Percentiles rank a stretch among this genome's conserved stretches.
phyloP scores from a whole-genome alignment of 92 coral and sea anemone species.

The Palythoa grandis region DNA sequence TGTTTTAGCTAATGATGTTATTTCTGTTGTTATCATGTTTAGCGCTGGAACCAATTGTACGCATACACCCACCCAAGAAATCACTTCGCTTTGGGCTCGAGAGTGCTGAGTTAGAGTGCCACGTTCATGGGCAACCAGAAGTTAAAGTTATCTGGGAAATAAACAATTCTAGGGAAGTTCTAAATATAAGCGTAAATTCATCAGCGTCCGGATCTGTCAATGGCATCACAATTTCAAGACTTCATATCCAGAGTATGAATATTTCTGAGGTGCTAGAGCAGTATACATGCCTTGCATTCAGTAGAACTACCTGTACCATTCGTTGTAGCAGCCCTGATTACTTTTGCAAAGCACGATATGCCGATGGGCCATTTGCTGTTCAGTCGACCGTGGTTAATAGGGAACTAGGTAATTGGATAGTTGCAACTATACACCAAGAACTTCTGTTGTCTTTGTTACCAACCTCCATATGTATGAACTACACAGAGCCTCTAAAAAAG shows the following conservation, averaged over 20 bases:
- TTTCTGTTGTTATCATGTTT: neutral
- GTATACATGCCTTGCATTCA: neutral
- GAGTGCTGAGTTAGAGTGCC: slow-evolving; percentile 1
- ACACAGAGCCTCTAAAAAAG: no score
- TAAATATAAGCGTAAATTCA: neutral
- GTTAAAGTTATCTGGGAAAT: slow-evolving; percentile 11
- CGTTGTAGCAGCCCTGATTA: neutral
- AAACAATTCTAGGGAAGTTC: neutral
- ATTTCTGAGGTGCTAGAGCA: neutral
- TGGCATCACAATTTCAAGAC: neutral
- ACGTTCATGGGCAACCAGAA: slow-evolving; percentile 35
- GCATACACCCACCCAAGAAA: neutral
- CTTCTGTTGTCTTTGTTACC: no score
- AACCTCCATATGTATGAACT: no score
- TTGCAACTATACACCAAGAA: no score
- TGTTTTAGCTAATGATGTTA: neutral
- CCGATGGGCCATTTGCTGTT: neutral
- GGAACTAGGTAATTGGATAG: neutral
- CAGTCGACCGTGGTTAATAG: neutral
- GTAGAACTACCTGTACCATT: neutral
- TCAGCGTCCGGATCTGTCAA: neutral
- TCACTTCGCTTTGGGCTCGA: neutral
- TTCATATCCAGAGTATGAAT: neutral
- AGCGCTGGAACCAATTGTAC: neutral
- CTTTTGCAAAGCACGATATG: neutral